A percentile compares a stretch with the other conserved stretches of the same genome.
These are phyloP conservation scores for Ammospiza caudacuta DNA, from an alignment of 2,113 vertebrate genomes.

Conservation along the genomic window DNA sequence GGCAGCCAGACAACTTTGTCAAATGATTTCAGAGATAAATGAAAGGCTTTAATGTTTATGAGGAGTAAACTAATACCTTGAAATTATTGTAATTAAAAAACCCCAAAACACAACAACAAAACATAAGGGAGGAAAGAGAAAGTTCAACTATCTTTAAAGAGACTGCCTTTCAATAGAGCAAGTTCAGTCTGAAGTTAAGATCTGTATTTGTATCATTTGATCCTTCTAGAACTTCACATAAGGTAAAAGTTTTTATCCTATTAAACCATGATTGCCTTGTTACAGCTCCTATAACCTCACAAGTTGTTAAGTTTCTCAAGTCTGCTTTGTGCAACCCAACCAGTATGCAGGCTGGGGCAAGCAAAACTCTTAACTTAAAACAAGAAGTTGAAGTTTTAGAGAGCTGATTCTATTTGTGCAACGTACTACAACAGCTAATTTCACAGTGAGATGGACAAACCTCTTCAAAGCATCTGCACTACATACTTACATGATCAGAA, in stretches of 20 bases:
- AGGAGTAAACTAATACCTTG: background rate
- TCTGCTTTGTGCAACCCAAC: background rate
- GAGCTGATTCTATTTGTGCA: background rate
- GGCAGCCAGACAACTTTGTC: background rate
- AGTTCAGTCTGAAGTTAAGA: background rate
- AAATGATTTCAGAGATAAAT: background rate
- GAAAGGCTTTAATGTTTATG: background rate
- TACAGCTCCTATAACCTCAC: background rate
- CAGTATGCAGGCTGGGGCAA: background rate
- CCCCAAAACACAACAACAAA: background rate
- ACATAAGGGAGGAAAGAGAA: background rate
- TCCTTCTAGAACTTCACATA: background rate
- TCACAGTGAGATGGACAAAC: background rate
- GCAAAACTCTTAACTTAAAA: background rate
- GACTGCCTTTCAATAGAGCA: background rate
- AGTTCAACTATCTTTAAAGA: background rate
- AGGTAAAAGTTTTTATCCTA: background rate
- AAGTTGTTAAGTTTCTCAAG: background rate
- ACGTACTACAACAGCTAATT: accelerated
- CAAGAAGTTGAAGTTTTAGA: background rate
- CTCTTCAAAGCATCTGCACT: background rate
- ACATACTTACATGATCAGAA: background rate
- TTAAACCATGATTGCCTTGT: background rate
- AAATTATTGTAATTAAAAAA: background rate
- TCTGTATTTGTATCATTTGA: background rate